Conservation (phyloP, 1,140 invertebrate species). For the Coenobita brevimanus region DNA sequence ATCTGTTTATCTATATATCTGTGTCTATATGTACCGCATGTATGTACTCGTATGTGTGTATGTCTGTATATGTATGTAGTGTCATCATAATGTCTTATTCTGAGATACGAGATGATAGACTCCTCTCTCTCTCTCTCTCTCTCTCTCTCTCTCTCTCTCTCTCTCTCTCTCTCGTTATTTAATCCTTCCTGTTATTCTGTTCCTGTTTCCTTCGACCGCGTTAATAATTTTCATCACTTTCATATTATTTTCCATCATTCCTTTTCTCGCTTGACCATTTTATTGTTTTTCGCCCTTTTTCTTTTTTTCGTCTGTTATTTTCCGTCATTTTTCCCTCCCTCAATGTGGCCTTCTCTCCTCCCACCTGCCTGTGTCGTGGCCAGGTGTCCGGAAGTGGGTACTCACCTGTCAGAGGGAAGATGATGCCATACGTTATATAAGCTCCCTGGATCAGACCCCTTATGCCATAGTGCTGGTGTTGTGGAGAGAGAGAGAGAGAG, state of each 20-base stretch:
- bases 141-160: not conserved
- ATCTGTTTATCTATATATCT: not conserved
- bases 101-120: not conserved
- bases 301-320: not conserved
- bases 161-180: not conserved
- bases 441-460: not conserved
- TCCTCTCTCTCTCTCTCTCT: not conserved
- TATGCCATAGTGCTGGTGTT: not conserved
- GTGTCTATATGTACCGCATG: not conserved
- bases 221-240: not conserved
- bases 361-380: not conserved
- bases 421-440: no score
- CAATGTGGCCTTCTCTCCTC: no score
- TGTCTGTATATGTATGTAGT: conserved; percentile 1
- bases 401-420: not conserved
- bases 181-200: not conserved
- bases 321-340: no score
- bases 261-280: not conserved
- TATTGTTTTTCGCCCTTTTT: not conserved
- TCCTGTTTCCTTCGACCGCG: not conserved
- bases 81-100: not conserved
- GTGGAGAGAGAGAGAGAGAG: no score
- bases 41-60: not conserved
- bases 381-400: not conserved
- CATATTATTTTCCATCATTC: not conserved